Conservation (phyloP, 2,888 invertebrate genomes). For the Cheilosia soror region DNA sequence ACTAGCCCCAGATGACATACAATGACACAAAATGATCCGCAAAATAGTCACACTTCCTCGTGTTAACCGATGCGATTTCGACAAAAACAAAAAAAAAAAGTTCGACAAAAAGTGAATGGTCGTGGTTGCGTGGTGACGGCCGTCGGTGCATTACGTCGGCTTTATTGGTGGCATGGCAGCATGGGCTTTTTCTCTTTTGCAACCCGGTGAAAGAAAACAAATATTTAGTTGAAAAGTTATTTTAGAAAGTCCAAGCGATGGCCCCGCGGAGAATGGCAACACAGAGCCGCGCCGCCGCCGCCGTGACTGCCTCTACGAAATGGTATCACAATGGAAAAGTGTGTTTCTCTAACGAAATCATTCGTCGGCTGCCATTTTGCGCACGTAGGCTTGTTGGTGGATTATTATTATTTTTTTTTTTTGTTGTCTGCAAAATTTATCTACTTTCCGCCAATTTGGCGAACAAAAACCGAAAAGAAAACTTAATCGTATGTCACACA, state of each 20-base stretch:
- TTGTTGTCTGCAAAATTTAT: conserved; percentile 11
- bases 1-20: conserved; percentile 33
- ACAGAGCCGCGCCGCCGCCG: neutral
- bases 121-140: conserved; percentile 61
- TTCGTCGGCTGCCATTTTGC: neutral
- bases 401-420: neutral
- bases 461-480: conserved; percentile 42
- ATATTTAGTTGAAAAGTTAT: conserved; percentile 68
- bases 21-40: conserved; percentile 38
- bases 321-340: conserved; percentile 34
- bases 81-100: conserved; percentile 10
- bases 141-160: conserved; percentile 64
- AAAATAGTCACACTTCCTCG: conserved; percentile 72
- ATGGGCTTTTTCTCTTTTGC: conserved; percentile 60
- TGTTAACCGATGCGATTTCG: conserved; percentile 69
- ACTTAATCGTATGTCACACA: conserved; percentile 17
- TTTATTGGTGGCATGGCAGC: conserved; percentile 27
- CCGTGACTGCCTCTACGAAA: neutral
- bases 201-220: conserved; percentile 72
- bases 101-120: conserved; percentile 69
- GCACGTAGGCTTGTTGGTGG: conserved; percentile 9
- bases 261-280: conserved; percentile 55
- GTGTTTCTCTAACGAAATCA: conserved; percentile 15
- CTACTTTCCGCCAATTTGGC: conserved; percentile 42
- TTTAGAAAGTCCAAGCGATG: conserved; percentile 69